phyloP scores from a whole-genome alignment of 2,797 vertebrate genomes.

The Echiichthys vipera region DNA sequence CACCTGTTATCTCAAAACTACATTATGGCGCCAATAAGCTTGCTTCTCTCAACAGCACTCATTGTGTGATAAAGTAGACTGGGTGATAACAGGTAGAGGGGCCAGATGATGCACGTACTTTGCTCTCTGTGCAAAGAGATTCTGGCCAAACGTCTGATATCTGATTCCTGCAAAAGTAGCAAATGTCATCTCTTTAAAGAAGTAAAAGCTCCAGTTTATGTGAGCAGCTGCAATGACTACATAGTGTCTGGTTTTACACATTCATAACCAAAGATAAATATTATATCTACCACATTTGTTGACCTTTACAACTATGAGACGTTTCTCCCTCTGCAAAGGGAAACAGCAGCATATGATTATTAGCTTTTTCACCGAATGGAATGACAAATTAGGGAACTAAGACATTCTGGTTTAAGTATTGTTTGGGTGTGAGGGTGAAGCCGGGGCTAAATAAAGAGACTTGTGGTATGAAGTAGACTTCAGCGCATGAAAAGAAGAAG shows the following conservation, averaged over 20 bases:
- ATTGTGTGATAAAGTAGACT: neutral
- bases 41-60: constrained; percentile 11
- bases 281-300: constrained; percentile 18
- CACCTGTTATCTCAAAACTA: constrained; percentile 1
- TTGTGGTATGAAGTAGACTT: constrained; percentile 55
- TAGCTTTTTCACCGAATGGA: constrained; percentile 29
- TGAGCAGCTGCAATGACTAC: constrained; percentile 15
- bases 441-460: constrained; percentile 63
- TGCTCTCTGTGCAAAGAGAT: constrained; percentile 7
- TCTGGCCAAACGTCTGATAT: constrained; percentile 28
- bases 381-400: constrained; percentile 50
- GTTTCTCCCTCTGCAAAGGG: constrained; percentile 16
- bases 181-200: too few species aligned
- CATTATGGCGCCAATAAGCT: constrained; percentile 1
- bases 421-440: constrained; percentile 65
- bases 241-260: constrained; percentile 18
- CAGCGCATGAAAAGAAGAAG: constrained; percentile 32
- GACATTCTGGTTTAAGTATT: constrained; percentile 24
- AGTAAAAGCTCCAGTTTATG: neutral
- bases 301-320: constrained; percentile 11
- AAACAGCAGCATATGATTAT: constrained; percentile 27
- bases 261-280: constrained; percentile 19
- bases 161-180: constrained; percentile 2
- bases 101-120: constrained; percentile 42
- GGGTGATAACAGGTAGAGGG: constrained; percentile 26